Base-by-base conservation (phyloP, 2,888 invertebrate species). In the Charanyca ferruginea region DNA sequence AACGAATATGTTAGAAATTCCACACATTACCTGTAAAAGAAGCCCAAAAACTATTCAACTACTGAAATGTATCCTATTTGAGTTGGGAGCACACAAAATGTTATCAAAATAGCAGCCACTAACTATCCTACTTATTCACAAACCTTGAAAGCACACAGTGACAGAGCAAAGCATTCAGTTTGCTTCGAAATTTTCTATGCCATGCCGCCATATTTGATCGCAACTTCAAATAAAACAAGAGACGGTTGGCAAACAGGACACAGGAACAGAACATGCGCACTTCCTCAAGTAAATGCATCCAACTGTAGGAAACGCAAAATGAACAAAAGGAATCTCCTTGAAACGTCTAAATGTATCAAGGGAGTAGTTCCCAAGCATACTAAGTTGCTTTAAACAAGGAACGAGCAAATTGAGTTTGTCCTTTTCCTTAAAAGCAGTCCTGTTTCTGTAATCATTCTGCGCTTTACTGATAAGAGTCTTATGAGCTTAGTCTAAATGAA, bases 131-230 rank as follows among this genome's bases (percentile, higher is more conserved):
- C n/a, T n/a, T n/a, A n/a, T n/a, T n/a, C n/a, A 32, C 22, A 47
- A 23, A 48, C 16, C 41, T 18, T 16, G 8, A 16, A 47, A 8
- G 25, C 9, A 47, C 35, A 51, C 7, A 62, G 32, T 23, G 25
- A 25, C 18, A 44, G 20, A 45, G 16, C 18, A 52, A 68, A 73
- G 73, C 25, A 68, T 73, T 73, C 47, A 73, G 41, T 68, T 73
- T 48, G 41, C 35, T 38, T 23, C 32, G 9, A 20, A 25, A 55
- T 49, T 44, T 63, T 23, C 18, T 44, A 20, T 63, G 38, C 49
- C 2, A 22, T 7, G 25, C 22, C 47, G 48, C 61, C 41, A 54
- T 55, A 22, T 69, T 75, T 51, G 44, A 38, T 38, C 45, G 28
- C 13, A 61, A 45, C 49, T 55, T 7, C 41, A 59, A 75, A 68